A percentile compares a stretch with the other conserved stretches of the same genome.
Evolutionary conservation across 2,797 vertebrate genomes (phyloP).

Genomic region (Macrochelys suwanniensis): DNA sequence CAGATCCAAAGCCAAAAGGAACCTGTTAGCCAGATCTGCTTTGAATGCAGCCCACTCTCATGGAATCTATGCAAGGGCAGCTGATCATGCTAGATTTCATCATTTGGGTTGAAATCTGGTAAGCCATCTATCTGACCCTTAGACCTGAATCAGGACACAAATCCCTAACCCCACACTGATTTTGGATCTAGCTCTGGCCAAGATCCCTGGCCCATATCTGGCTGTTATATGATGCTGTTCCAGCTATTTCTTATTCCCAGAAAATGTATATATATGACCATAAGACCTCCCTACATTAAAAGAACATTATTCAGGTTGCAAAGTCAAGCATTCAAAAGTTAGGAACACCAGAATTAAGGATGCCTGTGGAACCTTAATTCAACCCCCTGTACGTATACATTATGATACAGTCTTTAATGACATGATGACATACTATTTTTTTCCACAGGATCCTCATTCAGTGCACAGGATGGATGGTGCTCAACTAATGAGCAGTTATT

Average conservation of each 20-base stretch:
- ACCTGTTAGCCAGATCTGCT: neutral
- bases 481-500: neutral
- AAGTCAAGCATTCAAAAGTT: conserved; percentile 40
- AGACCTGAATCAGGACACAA: neutral
- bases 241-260: neutral
- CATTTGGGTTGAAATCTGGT: neutral
- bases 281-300: conserved; percentile 3
- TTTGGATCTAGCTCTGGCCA: neutral
- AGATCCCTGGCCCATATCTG: neutral
- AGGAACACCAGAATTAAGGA: conserved; percentile 40
- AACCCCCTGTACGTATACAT: conserved; percentile 6
- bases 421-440: conserved; percentile 21
- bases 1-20: neutral
- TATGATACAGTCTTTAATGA: conserved; percentile 7
- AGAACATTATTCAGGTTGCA: conserved; percentile 37
- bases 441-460: conserved; percentile 24
- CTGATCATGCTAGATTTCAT: neutral
- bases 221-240: neutral
- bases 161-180: neutral
- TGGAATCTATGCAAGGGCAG: neutral
- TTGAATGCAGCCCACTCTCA: neutral
- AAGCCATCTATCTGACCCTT: neutral
- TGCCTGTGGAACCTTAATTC: neutral
- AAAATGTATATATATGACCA: too few relatives aligned
- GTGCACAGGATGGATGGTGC: neutral